Base-by-base conservation (phyloP, 2,888 invertebrate species). In the Eilema caniola region DNA sequence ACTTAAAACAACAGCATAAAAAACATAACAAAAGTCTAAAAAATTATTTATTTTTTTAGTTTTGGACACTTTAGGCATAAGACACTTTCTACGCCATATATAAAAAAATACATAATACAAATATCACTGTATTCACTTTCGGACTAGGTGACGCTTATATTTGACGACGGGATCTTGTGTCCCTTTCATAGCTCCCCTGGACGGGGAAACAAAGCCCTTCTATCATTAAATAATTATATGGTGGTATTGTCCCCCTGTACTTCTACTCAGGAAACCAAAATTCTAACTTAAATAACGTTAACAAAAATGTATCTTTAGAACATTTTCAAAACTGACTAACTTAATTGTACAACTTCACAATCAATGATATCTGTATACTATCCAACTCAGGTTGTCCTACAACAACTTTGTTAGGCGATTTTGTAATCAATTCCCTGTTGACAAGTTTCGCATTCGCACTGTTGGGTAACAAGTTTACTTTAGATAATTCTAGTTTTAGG, bases 381-480 rank as follows among this genome's bases (percentile, higher is more conserved):
- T 90, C 82, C 8, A 93, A 72, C 41, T 87, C 86, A 0, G 89
- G 84, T 2, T 88, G 88, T 0, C 92, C 92, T 0, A 91, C 85
- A 0, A 92, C 77, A 0, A 88, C 90, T 77, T 89, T 92, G 2
- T 47, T 81, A 0, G 86, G 85, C 0, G 89, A 89, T 2, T 81
- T 73, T 0, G 80, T 66, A 0, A 91, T 88, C n/a, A 91, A 66
- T 23, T 90, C 88, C 0, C 87, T 77, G 57, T 92, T 90, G 0
- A 87, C 24, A 0, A 91, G 68, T 25, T 83, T 87, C 7, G 93
- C 71, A 66, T 92, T 92, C 0, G 90, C 91, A 60, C 89, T 92
- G 53, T 91, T 90, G 0, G 94, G 92, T 8, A 92, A 24, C 0
- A 94, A 64, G 61, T 92, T 84, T 23, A 94, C 74, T 7, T 79